A percentile compares a stretch with the other conserved stretches of the same genome.
Conservation (phyloP, 1,140 invertebrate species). For the Sycobia sp. region DNA sequence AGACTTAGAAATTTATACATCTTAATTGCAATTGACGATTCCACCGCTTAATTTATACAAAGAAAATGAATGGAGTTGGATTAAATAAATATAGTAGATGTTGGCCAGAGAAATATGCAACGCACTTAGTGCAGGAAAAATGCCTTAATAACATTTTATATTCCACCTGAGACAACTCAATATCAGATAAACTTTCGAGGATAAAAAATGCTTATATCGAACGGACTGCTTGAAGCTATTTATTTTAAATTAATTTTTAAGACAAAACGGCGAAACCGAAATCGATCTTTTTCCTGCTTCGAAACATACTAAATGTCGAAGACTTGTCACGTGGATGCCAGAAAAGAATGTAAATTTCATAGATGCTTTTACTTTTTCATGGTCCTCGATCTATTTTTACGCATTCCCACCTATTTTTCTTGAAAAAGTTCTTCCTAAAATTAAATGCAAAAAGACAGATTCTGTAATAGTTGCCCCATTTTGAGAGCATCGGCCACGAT, state of each 20-base stretch:
- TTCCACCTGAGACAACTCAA: slow-evolving; percentile 1
- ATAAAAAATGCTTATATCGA: slow-evolving; percentile 1
- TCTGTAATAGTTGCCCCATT: slow-evolving; percentile 21
- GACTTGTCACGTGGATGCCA: slow-evolving; percentile 19
- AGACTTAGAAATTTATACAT: background rate
- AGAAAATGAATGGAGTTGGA: background rate
- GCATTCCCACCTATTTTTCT: slow-evolving; percentile 30
- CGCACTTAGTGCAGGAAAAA: background rate
- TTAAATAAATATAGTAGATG: background rate
- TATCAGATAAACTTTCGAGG: slow-evolving; percentile 4
- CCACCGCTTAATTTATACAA: background rate
- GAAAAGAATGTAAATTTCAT: slow-evolving; percentile 4
- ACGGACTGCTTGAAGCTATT: slow-evolving; percentile 3
- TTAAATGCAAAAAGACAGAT: slow-evolving; percentile 6
- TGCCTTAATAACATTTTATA: slow-evolving; percentile 6
- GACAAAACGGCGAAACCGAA: slow-evolving; percentile 3
- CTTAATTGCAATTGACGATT: background rate
- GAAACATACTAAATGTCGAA: slow-evolving; percentile 23
- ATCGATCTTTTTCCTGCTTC: slow-evolving; percentile 28
- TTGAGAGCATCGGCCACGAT: slow-evolving; percentile 28
- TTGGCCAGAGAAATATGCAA: slow-evolving; percentile 9
- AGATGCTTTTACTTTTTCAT: slow-evolving; percentile 32
- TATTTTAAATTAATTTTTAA: slow-evolving; percentile 28
- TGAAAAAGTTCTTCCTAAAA: slow-evolving; percentile 20
- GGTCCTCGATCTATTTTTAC: slow-evolving; percentile 21